Percentiles rank a stretch among this genome's conserved stretches.
Conservation (phyloP, 2,113 vertebrate species). For the Paedocypris sp. region DNA sequence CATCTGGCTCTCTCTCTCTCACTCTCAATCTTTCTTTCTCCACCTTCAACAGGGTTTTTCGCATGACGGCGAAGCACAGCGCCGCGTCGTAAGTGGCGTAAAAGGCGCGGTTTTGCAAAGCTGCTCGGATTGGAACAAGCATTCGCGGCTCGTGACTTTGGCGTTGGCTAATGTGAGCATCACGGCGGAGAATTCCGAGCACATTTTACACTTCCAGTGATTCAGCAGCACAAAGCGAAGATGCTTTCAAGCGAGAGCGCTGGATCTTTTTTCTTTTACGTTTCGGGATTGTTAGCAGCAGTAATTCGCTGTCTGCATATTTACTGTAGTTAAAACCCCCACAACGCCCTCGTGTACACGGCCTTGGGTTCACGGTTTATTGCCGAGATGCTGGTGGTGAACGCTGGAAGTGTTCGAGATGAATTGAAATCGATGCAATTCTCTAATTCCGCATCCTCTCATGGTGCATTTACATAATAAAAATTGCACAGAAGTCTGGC, state of each 20-base stretch:
- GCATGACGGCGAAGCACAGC: constrained; percentile 43
- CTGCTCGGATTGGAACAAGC: not conserved
- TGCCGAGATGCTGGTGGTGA: not conserved
- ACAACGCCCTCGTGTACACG: not conserved
- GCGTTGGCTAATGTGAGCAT: not conserved
- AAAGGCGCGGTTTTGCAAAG: constrained; percentile 37
- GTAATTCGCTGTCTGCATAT: not conserved
- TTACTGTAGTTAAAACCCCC: not conserved
- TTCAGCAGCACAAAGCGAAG: not conserved
- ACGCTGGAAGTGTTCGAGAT: not conserved
- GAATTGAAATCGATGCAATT: constrained; percentile 3
- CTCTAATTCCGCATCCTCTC: constrained; percentile 15
- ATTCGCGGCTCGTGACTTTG: not conserved
- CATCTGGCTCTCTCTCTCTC: constrained; percentile 62
- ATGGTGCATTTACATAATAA: constrained; percentile 23
- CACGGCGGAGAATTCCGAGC: no score
- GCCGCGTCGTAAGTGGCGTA: constrained; percentile 57
- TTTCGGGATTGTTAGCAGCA: not conserved
- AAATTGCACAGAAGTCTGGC: constrained; percentile 12
- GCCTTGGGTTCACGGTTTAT: not conserved
- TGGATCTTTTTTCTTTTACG: no score
- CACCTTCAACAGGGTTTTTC: constrained; percentile 52
- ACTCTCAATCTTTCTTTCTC: constrained; percentile 54
- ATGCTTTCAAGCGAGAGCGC: not conserved
- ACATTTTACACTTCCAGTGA: not conserved